Percentiles rank a stretch among this genome's conserved stretches.
Conservation (phyloP, 2,797 vertebrate species). For the Oreortyx pictus region DNA sequence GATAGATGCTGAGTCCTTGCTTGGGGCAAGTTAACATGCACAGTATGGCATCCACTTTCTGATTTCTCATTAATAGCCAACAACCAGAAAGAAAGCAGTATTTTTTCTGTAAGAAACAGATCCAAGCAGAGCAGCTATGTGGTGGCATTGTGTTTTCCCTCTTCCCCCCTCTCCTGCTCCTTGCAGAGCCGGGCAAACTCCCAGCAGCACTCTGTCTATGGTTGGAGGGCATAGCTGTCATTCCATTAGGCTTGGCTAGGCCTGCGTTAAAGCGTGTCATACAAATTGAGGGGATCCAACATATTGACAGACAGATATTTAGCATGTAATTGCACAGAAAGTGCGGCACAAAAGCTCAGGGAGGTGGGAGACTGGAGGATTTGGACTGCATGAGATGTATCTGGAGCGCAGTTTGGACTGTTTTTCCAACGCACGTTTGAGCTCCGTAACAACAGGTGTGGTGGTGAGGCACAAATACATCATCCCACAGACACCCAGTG, state of each 20-base stretch:
- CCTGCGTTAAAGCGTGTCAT: constrained; percentile 77
- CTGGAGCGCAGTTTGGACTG: constrained; percentile 28
- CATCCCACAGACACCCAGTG: background rate
- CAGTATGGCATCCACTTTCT: background rate
- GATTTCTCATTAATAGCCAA: background rate
- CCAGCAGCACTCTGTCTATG: constrained; percentile 46
- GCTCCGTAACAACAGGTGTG: constrained; percentile 73
- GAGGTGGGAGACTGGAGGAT: constrained; percentile 56
- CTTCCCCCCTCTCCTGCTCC: background rate
- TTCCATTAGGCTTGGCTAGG: constrained; percentile 74
- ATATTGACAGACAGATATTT: constrained; percentile 79
- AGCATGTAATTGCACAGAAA: constrained; percentile 78
- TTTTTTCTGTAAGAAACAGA: background rate
- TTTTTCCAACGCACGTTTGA: constrained; percentile 43
- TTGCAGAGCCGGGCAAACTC: background rate
- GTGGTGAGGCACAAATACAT: constrained; percentile 43
- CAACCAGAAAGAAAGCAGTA: background rate
- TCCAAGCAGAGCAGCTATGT: background rate
- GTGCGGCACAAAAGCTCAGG: constrained; percentile 69
- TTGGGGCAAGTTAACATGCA: background rate
- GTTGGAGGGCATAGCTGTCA: constrained; percentile 82
- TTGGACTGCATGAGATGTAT: constrained; percentile 57
- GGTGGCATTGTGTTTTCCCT: background rate
- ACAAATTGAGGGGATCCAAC: constrained; percentile 84
- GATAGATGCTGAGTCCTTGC: background rate